These are phyloP conservation scores for Apamea crenata DNA, from an alignment of 2,888 invertebrate genomes.

Conservation along the genomic window DNA sequence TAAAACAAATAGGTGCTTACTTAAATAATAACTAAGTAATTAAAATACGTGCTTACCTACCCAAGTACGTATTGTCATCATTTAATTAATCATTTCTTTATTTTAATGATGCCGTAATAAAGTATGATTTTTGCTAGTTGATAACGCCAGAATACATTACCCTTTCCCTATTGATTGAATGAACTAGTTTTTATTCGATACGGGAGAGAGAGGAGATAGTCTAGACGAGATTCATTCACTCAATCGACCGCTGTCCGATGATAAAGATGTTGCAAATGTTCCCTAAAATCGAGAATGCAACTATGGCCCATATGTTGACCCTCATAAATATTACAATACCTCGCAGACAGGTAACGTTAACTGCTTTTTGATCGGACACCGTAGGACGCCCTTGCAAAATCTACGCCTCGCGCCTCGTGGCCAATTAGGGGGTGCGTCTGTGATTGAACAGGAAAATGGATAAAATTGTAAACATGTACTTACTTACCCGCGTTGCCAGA, in stretches of 20 bases:
- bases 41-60: neutral
- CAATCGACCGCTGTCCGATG: neutral
- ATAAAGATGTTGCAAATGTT: neutral
- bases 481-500: neutral
- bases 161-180: neutral
- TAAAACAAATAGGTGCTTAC: neutral
- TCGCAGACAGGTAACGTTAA: neutral
- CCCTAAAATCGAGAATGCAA: neutral
- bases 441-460: neutral
- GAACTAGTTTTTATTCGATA: neutral
- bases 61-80: neutral
- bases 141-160: neutral
- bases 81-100: neutral
- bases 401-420: too few species aligned
- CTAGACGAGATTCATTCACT: neutral
- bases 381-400: neutral
- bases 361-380: neutral
- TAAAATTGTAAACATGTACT: too few species aligned
- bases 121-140: neutral
- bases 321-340: neutral
- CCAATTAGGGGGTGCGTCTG: neutral
- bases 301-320: neutral
- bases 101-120: neutral
- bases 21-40: neutral
- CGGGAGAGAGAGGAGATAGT: neutral